A percentile compares a stretch with the other conserved stretches of the same genome.
These are phyloP conservation scores for Meghimatium bilineatum DNA, from an alignment of 2,888 invertebrate genomes.

Conservation along the genomic window DNA sequence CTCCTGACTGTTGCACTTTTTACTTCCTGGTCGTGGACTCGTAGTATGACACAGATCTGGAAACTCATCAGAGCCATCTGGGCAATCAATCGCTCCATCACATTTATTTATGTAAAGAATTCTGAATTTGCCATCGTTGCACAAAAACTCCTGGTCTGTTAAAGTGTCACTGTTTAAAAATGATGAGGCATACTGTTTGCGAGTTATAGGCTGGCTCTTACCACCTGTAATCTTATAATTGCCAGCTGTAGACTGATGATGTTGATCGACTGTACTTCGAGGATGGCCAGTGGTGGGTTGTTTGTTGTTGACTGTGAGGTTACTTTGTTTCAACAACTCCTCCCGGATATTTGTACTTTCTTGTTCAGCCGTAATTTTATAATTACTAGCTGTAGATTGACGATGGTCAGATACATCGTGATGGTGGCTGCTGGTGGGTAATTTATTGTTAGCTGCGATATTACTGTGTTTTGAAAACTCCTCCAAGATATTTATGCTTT, in stretches of 20 bases:
- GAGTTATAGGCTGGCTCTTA: background rate
- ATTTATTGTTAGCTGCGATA: background rate
- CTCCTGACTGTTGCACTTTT: background rate
- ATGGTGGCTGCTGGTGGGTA: background rate
- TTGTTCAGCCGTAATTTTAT: too few species aligned
- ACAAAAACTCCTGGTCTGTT: background rate
- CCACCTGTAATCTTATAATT: background rate
- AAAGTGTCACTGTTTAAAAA: background rate
- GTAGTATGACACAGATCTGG: background rate
- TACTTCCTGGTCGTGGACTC: background rate
- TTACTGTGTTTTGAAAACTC: background rate
- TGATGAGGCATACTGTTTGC: background rate
- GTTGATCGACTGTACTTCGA: background rate
- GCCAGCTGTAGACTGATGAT: background rate
- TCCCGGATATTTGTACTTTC: too few species aligned
- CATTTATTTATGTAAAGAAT: background rate
- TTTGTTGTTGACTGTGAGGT: background rate
- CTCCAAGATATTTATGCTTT: background rate
- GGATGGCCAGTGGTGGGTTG: background rate
- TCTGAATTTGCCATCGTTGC: slow-evolving; percentile 24
- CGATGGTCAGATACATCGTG: background rate
- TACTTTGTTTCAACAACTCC: background rate
- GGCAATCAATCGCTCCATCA: slow-evolving; percentile 18
- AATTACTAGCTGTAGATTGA: too few species aligned
- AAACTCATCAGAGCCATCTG: slow-evolving; percentile 24